Base-by-base conservation (phyloP, 2,113 vertebrate genomes). In the Cebidichthys violaceus region DNA sequence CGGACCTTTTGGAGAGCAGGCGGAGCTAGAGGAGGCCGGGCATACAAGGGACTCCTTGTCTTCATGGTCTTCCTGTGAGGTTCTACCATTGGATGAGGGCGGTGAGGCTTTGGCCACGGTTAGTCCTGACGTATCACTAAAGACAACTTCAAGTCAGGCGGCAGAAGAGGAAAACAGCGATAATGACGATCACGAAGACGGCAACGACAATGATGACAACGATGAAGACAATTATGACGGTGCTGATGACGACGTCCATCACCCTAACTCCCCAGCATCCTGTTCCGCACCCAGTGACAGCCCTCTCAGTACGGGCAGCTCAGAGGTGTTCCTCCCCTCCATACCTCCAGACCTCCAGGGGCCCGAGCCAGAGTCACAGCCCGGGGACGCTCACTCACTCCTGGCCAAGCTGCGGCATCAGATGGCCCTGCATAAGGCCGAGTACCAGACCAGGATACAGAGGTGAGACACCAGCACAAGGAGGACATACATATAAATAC, bases 311-410 rank as follows among this genome's bases (percentile, higher is more conserved):
- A 96, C 94, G 0, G 95, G 95, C 14, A 95, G 95, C 81, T 95
- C 95, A 1, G 95, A 96, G 45, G 95, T 95, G 9, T 96, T 96
- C 81, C 94, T 95, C 47, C 94, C 95, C 8, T 91, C 93, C 0
- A 91, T 77, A 41, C 84, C 93, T 52, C 86, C 86, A 22, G 90
- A 94, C 20, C 41, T 79, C 29, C 81, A 91, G 52, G 88, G 22
- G 0, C 64, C 83, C 5, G 89, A 86, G 67, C 43, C 41, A 75
- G 62, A 75, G 10, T 27, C 29, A 1, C 75, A 88, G 17, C 2
- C 89, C 57, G 54, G 45, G 7, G 81, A 91, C 1, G 70, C 89
- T 65, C 81, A 87, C 52, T 87, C 83, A 0, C 78, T 82, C 45
- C 79, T 95, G 70, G 88, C 77, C 0, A 77, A 86, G 0, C 91